phyloP scores from a whole-genome alignment of 1,140 invertebrate species.

The Callitettix versicolor region DNA sequence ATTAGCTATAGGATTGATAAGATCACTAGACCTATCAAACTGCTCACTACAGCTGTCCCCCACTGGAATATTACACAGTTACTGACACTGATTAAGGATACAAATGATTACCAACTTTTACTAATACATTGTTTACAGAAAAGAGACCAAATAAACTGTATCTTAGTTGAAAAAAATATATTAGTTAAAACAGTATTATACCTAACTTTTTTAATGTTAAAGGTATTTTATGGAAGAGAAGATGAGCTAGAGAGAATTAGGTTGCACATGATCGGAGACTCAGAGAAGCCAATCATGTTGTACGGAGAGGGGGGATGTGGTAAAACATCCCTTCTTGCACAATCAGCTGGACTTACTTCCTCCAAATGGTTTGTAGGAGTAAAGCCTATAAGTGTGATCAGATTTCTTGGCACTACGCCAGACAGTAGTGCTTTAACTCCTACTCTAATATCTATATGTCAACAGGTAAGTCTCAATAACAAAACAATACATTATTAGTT shows the following conservation, averaged over 20 bases:
- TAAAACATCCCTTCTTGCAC: conserved; percentile 91
- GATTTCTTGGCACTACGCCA: conserved; percentile 93
- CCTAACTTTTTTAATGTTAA: too few species aligned
- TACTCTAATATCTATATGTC: conserved; percentile 88
- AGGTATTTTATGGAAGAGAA: conserved; percentile 90
- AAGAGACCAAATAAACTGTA: too few species aligned
- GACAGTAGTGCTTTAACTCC: conserved; percentile 91
- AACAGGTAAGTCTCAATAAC: conserved; percentile 50
- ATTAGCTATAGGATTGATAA: too few species aligned
- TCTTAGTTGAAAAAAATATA: too few species aligned
- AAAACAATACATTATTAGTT: too few species aligned
- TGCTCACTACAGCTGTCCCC: too few species aligned
- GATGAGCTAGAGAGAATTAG: conserved; percentile 73
- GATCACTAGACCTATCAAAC: too few species aligned
- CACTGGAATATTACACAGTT: too few species aligned
- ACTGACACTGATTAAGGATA: too few species aligned
- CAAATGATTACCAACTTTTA: too few species aligned
- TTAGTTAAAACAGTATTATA: too few species aligned
- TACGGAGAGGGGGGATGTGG: conserved; percentile 95
- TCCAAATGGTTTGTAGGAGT: conserved; percentile 59
- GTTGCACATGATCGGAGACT: conserved; percentile 74
- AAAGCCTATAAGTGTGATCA: conserved; percentile 75
- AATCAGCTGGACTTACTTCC: conserved; percentile 70
- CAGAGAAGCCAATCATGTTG: conserved; percentile 82
- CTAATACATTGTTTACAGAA: too few species aligned